Percentiles rank a stretch among this genome's conserved stretches.
These are phyloP conservation scores for Syrrhaptes paradoxus DNA, from an alignment of 2,113 vertebrate species.

Conservation along the genomic window DNA sequence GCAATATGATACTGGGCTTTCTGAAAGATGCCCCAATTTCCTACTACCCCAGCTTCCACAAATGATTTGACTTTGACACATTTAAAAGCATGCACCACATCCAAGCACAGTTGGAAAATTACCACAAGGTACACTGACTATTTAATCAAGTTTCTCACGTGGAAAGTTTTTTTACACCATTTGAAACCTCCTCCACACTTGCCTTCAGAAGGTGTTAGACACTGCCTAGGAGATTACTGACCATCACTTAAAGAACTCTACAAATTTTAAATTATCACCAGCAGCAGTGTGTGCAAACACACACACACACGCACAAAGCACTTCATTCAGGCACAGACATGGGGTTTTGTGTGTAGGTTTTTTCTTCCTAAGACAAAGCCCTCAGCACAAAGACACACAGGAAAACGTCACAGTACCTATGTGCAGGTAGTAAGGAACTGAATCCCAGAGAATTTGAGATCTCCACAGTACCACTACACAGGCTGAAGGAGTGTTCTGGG, in stretches of 20 bases:
- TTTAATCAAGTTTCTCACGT: background rate
- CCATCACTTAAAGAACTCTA: background rate
- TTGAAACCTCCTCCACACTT: background rate
- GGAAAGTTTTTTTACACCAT: background rate
- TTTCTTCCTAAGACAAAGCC: background rate
- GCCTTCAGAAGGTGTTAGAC: background rate
- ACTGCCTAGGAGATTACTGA: background rate
- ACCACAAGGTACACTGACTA: background rate
- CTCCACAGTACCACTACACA: background rate
- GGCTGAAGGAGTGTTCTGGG: accelerated
- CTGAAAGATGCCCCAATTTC: background rate
- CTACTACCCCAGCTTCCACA: background rate
- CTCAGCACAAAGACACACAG: background rate
- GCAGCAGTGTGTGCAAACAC: background rate
- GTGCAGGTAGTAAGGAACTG: background rate
- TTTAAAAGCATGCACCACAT: background rate
- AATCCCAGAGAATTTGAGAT: background rate
- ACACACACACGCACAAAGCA: background rate
- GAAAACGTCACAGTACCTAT: background rate
- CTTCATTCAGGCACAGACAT: accelerated
- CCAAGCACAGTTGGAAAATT: background rate
- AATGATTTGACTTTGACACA: background rate
- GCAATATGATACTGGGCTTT: background rate
- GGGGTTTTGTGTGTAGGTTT: background rate
- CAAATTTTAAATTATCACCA: background rate